Conservation (phyloP, 2,888 invertebrate genomes). For the Lasioglossum morio region DNA sequence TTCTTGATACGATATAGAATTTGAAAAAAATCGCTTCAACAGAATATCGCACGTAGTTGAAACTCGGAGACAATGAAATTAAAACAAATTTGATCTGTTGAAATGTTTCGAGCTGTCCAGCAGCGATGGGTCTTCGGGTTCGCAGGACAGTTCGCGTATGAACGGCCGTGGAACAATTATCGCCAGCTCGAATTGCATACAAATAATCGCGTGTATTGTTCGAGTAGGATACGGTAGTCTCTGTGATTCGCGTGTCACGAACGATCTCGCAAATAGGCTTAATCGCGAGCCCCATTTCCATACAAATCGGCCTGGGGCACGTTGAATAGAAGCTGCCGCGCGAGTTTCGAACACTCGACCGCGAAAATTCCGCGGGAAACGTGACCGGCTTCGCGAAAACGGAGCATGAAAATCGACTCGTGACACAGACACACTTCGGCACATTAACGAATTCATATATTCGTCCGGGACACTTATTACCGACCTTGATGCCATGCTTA, state of each 20-base stretch:
- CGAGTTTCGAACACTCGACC: neutral
- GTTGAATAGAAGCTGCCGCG: constrained; percentile 7
- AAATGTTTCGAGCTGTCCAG: neutral
- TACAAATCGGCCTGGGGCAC: neutral
- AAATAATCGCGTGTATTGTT: constrained; percentile 18
- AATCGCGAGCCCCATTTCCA: constrained; percentile 3
- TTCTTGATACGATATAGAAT: neutral
- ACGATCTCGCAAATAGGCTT: constrained; percentile 19
- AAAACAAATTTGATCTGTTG: neutral
- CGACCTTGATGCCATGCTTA: constrained; percentile 59
- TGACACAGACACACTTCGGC: constrained; percentile 26
- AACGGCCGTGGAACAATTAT: neutral
- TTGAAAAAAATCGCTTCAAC: neutral
- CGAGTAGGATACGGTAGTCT: neutral
- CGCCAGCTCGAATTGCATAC: constrained; percentile 17
- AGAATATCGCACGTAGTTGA: neutral
- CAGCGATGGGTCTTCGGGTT: neutral
- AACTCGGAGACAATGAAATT: neutral
- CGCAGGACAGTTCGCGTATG: too few relatives aligned
- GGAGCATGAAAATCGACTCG: constrained; percentile 39
- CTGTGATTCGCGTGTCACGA: constrained; percentile 22
- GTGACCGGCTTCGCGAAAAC: neutral
- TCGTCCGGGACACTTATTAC: constrained; percentile 52
- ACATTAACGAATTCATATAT: constrained; percentile 56
- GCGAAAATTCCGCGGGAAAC: neutral